A percentile compares a stretch with the other conserved stretches of the same genome.
Conservation (phyloP, 2,797 vertebrate species). For the Chiroxiphia lanceolata region DNA sequence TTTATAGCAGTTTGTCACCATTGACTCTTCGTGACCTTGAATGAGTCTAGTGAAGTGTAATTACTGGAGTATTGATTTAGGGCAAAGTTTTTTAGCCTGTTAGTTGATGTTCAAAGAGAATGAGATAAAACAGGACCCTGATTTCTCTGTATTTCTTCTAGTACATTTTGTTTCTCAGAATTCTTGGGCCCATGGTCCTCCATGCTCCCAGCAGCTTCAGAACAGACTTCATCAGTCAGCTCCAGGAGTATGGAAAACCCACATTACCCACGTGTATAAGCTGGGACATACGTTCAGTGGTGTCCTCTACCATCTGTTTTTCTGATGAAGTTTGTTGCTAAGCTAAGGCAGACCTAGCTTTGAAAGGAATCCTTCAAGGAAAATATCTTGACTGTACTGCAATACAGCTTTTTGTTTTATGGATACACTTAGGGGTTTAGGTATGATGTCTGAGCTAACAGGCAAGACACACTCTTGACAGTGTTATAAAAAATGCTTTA, state of each 20-base stretch:
- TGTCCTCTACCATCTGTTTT: not conserved
- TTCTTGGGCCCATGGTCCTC: not conserved
- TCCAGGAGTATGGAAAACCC: not conserved
- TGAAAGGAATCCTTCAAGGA: not conserved
- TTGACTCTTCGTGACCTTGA: not conserved
- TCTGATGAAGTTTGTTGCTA: not conserved
- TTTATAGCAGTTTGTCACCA: not conserved
- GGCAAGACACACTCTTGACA: not conserved
- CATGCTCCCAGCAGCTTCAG: not conserved
- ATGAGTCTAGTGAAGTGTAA: not conserved
- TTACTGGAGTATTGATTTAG: not conserved
- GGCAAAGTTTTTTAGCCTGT: not conserved
- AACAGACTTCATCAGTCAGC: not conserved
- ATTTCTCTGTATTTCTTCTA: not conserved
- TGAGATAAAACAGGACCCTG: not conserved
- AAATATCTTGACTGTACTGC: not conserved
- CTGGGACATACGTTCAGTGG: not conserved
- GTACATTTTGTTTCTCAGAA: not conserved
- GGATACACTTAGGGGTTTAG: not conserved
- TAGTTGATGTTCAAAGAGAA: not conserved
- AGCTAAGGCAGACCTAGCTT: not conserved
- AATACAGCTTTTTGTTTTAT: not conserved
- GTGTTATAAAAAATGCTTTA: not conserved
- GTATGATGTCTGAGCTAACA: not conserved
- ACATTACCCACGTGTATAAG: rapidly evolving